Evolutionary conservation across 2,797 vertebrate species (phyloP).

Genomic region (Coilia nasus): DNA sequence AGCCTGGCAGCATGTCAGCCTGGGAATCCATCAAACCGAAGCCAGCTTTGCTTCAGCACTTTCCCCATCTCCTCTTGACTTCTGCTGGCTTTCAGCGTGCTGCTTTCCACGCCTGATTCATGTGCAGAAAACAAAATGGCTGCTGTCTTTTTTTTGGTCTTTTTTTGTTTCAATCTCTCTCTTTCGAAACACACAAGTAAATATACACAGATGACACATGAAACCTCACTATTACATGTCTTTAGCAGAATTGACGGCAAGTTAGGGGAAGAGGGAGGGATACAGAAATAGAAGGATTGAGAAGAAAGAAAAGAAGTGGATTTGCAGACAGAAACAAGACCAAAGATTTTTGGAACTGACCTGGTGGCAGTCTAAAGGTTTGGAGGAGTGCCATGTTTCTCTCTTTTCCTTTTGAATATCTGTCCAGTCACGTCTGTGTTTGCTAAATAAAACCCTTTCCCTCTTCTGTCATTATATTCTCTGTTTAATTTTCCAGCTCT

Average conservation of each 20-base stretch:
- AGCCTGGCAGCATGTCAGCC: constrained; percentile 21
- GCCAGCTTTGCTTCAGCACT: constrained; percentile 19
- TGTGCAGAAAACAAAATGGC: constrained; percentile 14
- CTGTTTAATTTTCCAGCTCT: constrained; percentile 18
- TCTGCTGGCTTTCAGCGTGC: constrained; percentile 14
- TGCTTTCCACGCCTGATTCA: background rate
- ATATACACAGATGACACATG: background rate
- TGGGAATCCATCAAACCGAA: constrained; percentile 17
- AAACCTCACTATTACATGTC: background rate
- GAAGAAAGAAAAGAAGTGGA: background rate
- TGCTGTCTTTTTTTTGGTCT: background rate
- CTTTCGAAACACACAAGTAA: background rate
- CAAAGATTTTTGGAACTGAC: constrained; percentile 59
- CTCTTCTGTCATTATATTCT: constrained; percentile 14
- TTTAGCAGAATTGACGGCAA: background rate
- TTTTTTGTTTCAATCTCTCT: background rate
- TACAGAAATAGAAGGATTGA: background rate
- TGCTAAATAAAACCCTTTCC: background rate
- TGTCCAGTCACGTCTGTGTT: constrained; percentile 16
- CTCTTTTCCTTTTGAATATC: constrained; percentile 3
- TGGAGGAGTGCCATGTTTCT: constrained; percentile 66
- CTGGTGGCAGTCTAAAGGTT: constrained; percentile 68
- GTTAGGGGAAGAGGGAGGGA: background rate
- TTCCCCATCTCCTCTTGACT: constrained; percentile 11
- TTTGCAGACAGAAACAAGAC: constrained; percentile 13